Percentiles rank a stretch among this genome's conserved stretches.
Evolutionary conservation across 2,888 invertebrate species (phyloP).

Genomic region (Nymphalis c-album): DNA sequence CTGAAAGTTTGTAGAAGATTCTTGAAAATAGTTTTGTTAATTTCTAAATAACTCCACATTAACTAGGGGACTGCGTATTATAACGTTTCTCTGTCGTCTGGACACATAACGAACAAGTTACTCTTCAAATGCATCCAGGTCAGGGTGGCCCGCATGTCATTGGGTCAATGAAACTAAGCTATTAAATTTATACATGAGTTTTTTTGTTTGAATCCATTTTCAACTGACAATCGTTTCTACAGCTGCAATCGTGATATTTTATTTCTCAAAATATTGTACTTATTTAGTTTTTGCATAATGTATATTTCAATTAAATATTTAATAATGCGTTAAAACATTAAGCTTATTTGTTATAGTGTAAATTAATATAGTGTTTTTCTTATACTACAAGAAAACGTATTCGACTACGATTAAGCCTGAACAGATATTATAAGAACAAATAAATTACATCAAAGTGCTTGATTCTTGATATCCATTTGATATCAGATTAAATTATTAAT

Average conservation of each 20-base stretch:
- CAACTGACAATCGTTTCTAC: no score
- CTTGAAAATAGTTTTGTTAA: neutral
- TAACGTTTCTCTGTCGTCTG: conserved; percentile 5
- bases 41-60: neutral
- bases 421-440: neutral
- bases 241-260: no score
- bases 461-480: conserved; percentile 4
- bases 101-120: conserved; percentile 15
- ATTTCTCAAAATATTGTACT: no score
- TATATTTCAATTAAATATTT: no score
- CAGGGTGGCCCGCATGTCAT: conserved; percentile 16
- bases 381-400: no score
- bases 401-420: no score
- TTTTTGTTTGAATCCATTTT: neutral
- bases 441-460: neutral
- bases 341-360: no score
- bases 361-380: no score
- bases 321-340: no score
- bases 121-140: conserved; percentile 10
- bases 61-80: neutral
- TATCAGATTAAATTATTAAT: conserved; percentile 11
- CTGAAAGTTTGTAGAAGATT: neutral
- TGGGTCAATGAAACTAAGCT: conserved; percentile 11
- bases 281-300: no score
- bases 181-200: neutral